phyloP scores from a whole-genome alignment of 2,888 invertebrate species.

The Podabrus alpinus region DNA sequence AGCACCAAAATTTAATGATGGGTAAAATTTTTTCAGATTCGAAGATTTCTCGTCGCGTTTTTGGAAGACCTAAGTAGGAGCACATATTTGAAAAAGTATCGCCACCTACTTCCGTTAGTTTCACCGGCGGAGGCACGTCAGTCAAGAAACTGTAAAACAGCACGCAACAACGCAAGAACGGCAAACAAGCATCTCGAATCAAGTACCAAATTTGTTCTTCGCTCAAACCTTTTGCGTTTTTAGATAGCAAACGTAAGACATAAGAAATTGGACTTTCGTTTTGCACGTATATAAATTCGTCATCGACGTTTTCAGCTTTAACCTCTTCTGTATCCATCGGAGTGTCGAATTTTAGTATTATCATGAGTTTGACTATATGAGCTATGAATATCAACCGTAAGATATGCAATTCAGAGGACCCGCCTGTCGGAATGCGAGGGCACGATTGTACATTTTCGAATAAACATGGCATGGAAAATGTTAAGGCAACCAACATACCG shows the following conservation, averaged over 20 bases:
- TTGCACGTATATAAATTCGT: conserved; percentile 8
- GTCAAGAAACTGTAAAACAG: conserved; percentile 91
- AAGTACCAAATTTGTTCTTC: conserved; percentile 60
- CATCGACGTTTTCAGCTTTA: conserved; percentile 18
- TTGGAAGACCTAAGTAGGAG: conserved; percentile 79
- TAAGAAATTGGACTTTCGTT: conserved; percentile 25
- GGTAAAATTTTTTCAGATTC: conserved; percentile 57
- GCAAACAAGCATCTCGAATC: conserved; percentile 66
- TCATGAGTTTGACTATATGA: conserved; percentile 78
- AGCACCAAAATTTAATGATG: conserved; percentile 64
- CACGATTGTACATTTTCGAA: conserved; percentile 62
- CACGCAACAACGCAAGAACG: conserved; percentile 87
- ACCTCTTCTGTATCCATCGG: conserved; percentile 22
- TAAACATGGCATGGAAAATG: conserved; percentile 74
- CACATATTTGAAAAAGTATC: conserved; percentile 87
- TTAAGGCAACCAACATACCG: conserved; percentile 76
- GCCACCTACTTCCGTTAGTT: conserved; percentile 68
- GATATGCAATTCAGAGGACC: conserved; percentile 75
- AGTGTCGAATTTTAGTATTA: conserved; percentile 62
- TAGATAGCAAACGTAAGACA: conserved; percentile 51
- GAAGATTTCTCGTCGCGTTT: conserved; percentile 65
- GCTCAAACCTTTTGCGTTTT: conserved; percentile 46
- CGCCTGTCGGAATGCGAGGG: conserved; percentile 64
- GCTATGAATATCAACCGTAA: conserved; percentile 80
- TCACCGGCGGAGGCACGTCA: conserved; percentile 79